Evolutionary conservation across 2,888 invertebrate species (phyloP).

Genomic region (Aporophyla nigra): DNA sequence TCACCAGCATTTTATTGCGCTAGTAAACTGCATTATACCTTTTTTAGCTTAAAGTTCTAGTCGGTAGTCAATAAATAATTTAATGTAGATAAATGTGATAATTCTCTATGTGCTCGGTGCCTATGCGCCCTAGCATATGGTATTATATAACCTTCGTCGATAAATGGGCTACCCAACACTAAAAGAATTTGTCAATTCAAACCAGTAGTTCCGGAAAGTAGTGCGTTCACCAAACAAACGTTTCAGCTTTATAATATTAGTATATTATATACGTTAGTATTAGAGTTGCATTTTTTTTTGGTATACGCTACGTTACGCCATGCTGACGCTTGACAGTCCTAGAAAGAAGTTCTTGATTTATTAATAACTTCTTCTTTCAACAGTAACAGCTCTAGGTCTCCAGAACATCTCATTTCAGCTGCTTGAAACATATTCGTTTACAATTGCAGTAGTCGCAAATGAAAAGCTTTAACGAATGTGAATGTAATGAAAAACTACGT

Average conservation of each 20-base stretch:
- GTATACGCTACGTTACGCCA: neutral
- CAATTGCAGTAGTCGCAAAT: neutral
- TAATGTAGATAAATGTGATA: too few relatives aligned
- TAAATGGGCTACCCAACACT: too few relatives aligned
- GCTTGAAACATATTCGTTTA: neutral
- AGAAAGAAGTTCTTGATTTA: neutral
- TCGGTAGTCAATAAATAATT: neutral
- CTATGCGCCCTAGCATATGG: too few relatives aligned
- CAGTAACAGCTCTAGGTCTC: neutral
- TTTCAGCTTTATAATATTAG: too few relatives aligned
- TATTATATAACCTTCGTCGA: too few relatives aligned
- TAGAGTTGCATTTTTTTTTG: too few relatives aligned
- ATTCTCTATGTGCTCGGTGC: too few relatives aligned
- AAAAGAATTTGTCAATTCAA: too few relatives aligned
- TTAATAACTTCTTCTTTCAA: neutral
- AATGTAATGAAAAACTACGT: neutral
- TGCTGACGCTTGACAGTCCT: neutral
- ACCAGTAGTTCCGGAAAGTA: too few relatives aligned
- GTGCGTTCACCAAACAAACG: too few relatives aligned
- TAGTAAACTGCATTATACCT: neutral
- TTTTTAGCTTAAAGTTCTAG: neutral
- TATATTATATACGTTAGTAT: too few relatives aligned
- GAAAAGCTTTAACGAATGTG: neutral
- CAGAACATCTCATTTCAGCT: neutral
- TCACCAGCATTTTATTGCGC: neutral